Evolutionary conservation across 2,797 vertebrate genomes (phyloP).

Genomic region (Ctenochaetus hawaiiensis): DNA sequence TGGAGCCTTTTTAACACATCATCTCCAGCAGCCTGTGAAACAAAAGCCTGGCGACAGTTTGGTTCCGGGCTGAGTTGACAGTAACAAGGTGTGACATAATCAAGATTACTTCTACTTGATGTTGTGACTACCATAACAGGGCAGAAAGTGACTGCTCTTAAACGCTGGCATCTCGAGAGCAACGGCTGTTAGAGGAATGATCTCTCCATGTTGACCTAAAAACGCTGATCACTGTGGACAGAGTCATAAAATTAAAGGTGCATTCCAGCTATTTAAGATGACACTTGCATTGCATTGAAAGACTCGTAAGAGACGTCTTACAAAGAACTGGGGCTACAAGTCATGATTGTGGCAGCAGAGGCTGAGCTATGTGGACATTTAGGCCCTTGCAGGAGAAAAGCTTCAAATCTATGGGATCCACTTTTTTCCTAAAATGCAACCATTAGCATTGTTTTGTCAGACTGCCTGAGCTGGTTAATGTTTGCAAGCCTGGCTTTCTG

Average conservation of each 20-base stretch:
- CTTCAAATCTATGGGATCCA: not conserved
- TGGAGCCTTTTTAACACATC: conserved; percentile 56
- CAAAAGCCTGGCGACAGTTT: conserved; percentile 49
- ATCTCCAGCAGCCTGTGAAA: conserved; percentile 65
- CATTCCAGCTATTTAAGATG: not conserved
- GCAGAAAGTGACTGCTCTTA: conserved; percentile 45
- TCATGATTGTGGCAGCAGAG: not conserved
- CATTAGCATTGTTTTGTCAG: not conserved
- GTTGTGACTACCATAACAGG: conserved; percentile 65
- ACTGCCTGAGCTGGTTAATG: not conserved
- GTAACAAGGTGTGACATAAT: conserved; percentile 75
- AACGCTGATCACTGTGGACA: conserved; percentile 2
- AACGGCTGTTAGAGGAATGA: conserved; percentile 14
- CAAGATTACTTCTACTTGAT: conserved; percentile 68
- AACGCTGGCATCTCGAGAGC: conserved; percentile 29
- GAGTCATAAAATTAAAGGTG: conserved; percentile 4
- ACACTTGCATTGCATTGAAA: not conserved
- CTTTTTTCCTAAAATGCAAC: not conserved
- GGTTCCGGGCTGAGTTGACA: conserved; percentile 46
- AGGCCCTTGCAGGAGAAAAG: not conserved
- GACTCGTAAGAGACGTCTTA: not conserved
- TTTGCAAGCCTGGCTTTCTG: not conserved
- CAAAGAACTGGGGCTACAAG: not conserved
- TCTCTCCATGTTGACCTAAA: not conserved
- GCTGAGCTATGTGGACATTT: not conserved